Evolutionary conservation across 2,113 vertebrate genomes (phyloP).

Genomic region (Anarhynchus alexandrinus): DNA sequence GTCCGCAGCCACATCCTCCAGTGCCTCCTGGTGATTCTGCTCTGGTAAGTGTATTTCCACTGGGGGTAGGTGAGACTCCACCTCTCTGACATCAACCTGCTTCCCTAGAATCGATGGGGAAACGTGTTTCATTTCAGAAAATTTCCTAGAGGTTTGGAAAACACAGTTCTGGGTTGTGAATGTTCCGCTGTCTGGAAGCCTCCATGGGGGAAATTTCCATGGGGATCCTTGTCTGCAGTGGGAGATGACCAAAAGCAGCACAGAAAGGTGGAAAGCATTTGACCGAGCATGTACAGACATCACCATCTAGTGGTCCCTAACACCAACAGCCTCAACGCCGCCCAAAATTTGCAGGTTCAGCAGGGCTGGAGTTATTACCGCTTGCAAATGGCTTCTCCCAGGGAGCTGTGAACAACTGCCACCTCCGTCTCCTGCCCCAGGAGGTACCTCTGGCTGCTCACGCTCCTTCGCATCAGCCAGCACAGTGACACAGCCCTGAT

Average conservation of each 20-base stretch:
- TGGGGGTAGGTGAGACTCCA: neutral
- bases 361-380: fast-evolving
- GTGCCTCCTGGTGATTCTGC: neutral
- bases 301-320: conserved; percentile 2
- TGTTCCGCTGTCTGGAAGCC: neutral
- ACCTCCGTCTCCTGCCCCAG: neutral
- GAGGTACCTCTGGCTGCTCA: neutral
- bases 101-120: neutral
- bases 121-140: neutral
- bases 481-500: neutral
- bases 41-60: neutral
- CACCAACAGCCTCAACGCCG: neutral
- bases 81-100: neutral
- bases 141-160: neutral
- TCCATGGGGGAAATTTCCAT: neutral
- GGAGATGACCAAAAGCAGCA: neutral
- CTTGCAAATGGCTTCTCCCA: neutral
- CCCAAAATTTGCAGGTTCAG: neutral
- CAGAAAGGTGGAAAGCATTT: neutral
- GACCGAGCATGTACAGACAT: neutral
- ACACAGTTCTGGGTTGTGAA: neutral
- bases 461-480: fast-evolving
- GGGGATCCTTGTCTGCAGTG: fast-evolving
- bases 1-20: neutral
- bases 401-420: neutral